Evolutionary conservation across 2,797 vertebrate genomes (phyloP).

Genomic region (Peromyscus attwateri): DNA sequence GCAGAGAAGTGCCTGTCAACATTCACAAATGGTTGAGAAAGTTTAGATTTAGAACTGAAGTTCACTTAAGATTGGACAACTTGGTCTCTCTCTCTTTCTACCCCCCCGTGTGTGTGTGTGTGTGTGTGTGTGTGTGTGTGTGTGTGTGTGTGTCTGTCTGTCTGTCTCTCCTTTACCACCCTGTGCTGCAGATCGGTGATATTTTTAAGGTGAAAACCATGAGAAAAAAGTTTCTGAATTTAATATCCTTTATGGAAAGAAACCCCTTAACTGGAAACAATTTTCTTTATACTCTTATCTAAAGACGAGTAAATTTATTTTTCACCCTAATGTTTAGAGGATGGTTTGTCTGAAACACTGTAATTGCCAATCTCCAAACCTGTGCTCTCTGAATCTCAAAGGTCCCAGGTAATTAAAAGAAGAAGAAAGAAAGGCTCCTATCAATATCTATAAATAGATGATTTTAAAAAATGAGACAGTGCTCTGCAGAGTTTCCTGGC

Average conservation of each 20-base stretch:
- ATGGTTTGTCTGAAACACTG: constrained; percentile 50
- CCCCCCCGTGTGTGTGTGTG: no score
- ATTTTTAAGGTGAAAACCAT: constrained; percentile 35
- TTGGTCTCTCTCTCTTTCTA: background rate
- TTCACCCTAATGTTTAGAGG: constrained; percentile 56
- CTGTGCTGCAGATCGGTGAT: background rate
- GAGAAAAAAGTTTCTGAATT: constrained; percentile 57
- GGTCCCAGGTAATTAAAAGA: background rate
- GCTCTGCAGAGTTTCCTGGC: background rate
- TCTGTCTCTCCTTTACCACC: background rate
- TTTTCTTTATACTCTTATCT: constrained; percentile 57
- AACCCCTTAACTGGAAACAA: constrained; percentile 19
- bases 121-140: no score
- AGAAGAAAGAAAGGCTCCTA: background rate
- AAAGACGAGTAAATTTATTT: constrained; percentile 66
- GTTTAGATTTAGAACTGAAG: background rate
- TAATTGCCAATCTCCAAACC: constrained; percentile 20
- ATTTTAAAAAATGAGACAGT: background rate
- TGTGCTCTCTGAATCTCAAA: constrained; percentile 30
- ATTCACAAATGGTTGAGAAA: constrained; percentile 14
- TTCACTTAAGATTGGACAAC: background rate
- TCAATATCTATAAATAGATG: background rate
- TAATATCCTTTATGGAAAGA: constrained; percentile 12
- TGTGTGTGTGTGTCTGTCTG: background rate
- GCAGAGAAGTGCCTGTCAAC: background rate